Evolutionary conservation across 2,797 vertebrate genomes (phyloP).

Genomic region (Amphiprion clarkii): DNA sequence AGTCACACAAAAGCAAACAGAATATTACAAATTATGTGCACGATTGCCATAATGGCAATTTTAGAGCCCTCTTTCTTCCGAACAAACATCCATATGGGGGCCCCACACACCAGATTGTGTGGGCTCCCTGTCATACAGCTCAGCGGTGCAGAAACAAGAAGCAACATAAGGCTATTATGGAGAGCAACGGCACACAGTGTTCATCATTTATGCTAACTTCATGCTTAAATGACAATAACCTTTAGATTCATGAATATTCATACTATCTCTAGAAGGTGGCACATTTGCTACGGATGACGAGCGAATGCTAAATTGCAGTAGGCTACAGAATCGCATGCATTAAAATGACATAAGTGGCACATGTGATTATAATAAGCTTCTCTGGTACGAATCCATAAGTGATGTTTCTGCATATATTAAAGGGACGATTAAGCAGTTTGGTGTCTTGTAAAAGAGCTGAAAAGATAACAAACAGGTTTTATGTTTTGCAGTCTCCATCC

Average conservation of each 20-base stretch:
- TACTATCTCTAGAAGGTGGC: not conserved
- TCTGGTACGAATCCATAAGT: not conserved
- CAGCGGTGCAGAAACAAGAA: constrained; percentile 33
- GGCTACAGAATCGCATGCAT: not conserved
- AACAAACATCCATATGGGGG: no score
- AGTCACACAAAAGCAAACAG: not conserved
- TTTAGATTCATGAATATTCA: constrained; percentile 37
- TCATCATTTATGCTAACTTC: constrained; percentile 17
- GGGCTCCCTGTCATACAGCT: constrained; percentile 15
- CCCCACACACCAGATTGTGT: not conserved
- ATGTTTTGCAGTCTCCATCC: not conserved
- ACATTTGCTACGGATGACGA: constrained; percentile 1
- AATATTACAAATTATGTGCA: not conserved
- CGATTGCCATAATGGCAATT: not conserved
- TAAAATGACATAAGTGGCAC: not conserved
- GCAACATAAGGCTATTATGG: constrained; percentile 20
- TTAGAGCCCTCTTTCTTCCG: not conserved
- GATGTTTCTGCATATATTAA: not conserved
- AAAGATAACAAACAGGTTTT: not conserved
- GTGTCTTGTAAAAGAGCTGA: not conserved
- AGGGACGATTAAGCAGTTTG: not conserved
- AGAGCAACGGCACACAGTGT: not conserved
- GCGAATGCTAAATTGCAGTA: not conserved
- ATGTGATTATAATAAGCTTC: constrained; percentile 8
- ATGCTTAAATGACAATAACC: constrained; percentile 25